A percentile compares a stretch with the other conserved stretches of the same genome.
Conservation (phyloP, 2,113 vertebrate species). For the Lamprologus sp. region DNA sequence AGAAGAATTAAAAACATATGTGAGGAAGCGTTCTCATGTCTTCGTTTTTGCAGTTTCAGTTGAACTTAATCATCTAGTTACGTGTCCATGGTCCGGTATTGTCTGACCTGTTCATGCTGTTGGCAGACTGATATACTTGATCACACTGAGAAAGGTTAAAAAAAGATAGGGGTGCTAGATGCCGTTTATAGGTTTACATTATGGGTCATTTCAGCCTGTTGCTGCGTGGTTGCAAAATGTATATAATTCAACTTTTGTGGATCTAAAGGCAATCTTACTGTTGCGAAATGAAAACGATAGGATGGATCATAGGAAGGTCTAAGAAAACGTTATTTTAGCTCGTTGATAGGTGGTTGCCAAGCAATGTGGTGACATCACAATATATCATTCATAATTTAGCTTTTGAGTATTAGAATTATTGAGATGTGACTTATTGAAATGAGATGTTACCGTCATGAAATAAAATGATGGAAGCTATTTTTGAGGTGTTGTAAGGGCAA, state of each 20-base stretch:
- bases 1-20: slow-evolving; percentile 13
- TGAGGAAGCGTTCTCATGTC: not conserved
- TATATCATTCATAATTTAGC: not conserved
- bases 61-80: not conserved
- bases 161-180: not conserved
- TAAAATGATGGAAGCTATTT: not conserved
- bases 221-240: not conserved
- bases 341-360: not conserved
- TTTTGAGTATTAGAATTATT: not conserved
- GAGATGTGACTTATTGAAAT: not conserved
- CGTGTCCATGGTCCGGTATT: not conserved
- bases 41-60: not conserved
- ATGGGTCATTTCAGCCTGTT: not conserved
- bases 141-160: not conserved
- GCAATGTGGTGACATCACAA: not conserved
- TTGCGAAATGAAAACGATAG: not conserved
- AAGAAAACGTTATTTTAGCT: not conserved
- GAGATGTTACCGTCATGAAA: not conserved
- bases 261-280: not conserved
- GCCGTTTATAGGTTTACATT: fast-evolving
- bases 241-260: not conserved
- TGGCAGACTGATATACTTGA: not conserved
- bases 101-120: not conserved
- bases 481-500: not conserved
- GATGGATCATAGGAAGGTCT: not conserved